Percentiles rank a stretch among this genome's conserved stretches.
These are phyloP conservation scores for Poecilia latipinna DNA, from an alignment of 2,113 vertebrate genomes.

Conservation along the genomic window DNA sequence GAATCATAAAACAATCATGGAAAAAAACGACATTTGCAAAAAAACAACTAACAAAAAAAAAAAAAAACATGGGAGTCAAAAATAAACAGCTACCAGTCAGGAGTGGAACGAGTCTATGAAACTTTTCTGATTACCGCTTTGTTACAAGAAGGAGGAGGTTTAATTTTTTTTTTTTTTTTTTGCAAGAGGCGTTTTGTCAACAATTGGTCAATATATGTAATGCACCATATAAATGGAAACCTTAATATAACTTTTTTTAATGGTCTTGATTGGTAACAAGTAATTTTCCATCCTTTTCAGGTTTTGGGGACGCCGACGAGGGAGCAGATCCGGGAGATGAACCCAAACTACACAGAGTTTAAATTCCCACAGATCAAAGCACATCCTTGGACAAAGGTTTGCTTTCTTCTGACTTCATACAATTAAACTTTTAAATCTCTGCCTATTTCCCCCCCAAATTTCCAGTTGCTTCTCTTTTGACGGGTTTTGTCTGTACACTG, in stretches of 20 bases:
- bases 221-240: neutral
- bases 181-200: neutral
- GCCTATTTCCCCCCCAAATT: neutral
- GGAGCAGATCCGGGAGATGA: conserved; percentile 96
- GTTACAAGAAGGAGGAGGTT: too few species aligned
- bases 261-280: too few species aligned
- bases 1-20: neutral
- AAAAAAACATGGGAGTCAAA: too few species aligned
- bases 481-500: neutral
- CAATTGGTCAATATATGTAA: neutral
- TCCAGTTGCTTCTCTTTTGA: neutral
- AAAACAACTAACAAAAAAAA: too few species aligned
- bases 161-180: too few species aligned
- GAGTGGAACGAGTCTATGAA: too few species aligned
- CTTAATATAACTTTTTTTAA: too few species aligned
- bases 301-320: conserved; percentile 93
- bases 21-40: too few species aligned
- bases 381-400: conserved; percentile 94
- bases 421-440: neutral
- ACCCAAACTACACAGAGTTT: conserved; percentile 96
- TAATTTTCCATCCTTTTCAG: conserved; percentile 58
- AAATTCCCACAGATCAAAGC: conserved; percentile 97
- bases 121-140: too few species aligned
- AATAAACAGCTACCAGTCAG: too few species aligned
- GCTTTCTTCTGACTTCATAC: neutral